Percentiles rank a stretch among this genome's conserved stretches.
phyloP scores from a whole-genome alignment of 2,888 invertebrate species.

The Fragum sueziense region DNA sequence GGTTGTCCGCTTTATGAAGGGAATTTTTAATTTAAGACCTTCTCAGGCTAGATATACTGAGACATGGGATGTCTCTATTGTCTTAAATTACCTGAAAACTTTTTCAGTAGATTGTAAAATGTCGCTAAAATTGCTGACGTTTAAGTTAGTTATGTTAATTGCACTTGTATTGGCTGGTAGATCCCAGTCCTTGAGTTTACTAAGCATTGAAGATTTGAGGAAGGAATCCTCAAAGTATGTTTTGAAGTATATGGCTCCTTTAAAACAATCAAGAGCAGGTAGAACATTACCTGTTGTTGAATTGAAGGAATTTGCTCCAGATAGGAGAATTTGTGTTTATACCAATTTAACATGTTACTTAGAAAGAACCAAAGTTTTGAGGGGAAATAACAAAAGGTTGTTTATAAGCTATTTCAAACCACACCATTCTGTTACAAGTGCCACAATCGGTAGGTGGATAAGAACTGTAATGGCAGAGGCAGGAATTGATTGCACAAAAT shows the following conservation, averaged over 20 bases:
- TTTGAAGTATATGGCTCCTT: not conserved
- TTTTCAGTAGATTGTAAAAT: not conserved
- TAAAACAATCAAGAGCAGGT: slow-evolving; percentile 15
- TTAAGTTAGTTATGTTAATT: slow-evolving; percentile 27
- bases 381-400: not conserved
- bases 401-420: slow-evolving; percentile 35
- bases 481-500: slow-evolving; percentile 9
- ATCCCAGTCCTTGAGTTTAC: not conserved
- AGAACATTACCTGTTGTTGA: not conserved
- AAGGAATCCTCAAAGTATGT: not conserved
- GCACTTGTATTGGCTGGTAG: slow-evolving; percentile 16
- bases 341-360: slow-evolving; percentile 5
- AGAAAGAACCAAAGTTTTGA: slow-evolving; percentile 12
- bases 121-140: slow-evolving; percentile 22
- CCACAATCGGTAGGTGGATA: slow-evolving; percentile 33
- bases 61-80: slow-evolving; percentile 28
- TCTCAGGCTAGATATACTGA: not conserved
- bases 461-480: not conserved
- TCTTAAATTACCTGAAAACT: slow-evolving; percentile 4
- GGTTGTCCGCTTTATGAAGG: slow-evolving; percentile 22
- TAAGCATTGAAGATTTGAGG: not conserved
- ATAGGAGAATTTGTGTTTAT: slow-evolving; percentile 5
- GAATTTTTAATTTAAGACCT: slow-evolving; percentile 14
- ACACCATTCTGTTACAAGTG: slow-evolving; percentile 16
- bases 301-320: not conserved